Percentiles rank a stretch among this genome's conserved stretches.
These are phyloP conservation scores for Ageneiosus marmoratus DNA, from an alignment of 2,113 vertebrate genomes.

Conservation along the genomic window DNA sequence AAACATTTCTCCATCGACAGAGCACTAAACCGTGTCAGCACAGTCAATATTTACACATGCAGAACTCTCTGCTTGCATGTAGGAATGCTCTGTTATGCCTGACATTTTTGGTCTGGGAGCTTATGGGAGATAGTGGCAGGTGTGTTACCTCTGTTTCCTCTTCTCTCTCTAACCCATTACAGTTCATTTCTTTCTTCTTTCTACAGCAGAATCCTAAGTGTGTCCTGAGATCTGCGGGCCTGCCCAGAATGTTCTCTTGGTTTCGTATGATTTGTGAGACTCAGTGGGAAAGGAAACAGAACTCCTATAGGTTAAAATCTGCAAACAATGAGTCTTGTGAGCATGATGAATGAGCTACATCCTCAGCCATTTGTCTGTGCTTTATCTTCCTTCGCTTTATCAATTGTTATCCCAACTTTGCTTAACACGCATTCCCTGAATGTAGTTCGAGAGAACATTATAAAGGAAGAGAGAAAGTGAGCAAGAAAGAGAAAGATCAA, in stretches of 20 bases:
- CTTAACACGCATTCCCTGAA: constrained; percentile 62
- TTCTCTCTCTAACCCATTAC: constrained; percentile 62
- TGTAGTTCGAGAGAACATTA: constrained; percentile 39
- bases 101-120: constrained; percentile 8
- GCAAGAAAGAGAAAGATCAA: constrained; percentile 59
- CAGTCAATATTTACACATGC: constrained; percentile 50
- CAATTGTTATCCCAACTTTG: constrained; percentile 73
- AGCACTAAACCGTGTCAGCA: constrained; percentile 32
- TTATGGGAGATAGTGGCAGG: constrained; percentile 10
- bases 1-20: constrained; percentile 57
- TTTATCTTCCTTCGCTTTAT: constrained; percentile 72
- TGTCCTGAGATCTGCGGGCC: constrained; percentile 54
- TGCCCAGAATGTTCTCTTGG: constrained; percentile 49
- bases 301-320: constrained; percentile 77
- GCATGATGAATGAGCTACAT: constrained; percentile 75
- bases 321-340: constrained; percentile 73
- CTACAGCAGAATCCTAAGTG: constrained; percentile 6
- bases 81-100: constrained; percentile 34
- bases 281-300: constrained; percentile 65
- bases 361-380: constrained; percentile 74
- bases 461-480: constrained; percentile 42
- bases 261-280: constrained; percentile 72
- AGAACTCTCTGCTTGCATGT: constrained; percentile 36
- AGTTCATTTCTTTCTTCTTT: constrained; percentile 56
- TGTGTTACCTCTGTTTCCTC: neutral